Conservation (phyloP, 2,797 vertebrate species). For the Arnoldichthys spilopterus region DNA sequence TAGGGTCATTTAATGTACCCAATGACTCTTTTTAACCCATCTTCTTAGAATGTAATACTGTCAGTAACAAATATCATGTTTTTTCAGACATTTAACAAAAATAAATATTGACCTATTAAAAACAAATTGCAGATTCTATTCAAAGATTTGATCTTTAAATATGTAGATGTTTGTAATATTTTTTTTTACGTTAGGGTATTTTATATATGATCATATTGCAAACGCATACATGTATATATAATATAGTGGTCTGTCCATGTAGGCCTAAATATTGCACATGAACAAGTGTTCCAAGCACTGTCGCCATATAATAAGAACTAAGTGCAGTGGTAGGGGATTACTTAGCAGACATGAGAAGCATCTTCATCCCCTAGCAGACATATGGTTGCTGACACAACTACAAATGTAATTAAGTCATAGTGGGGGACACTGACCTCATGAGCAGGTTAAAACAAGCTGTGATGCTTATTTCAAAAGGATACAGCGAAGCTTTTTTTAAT, state of each 20-base stretch:
- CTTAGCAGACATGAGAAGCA: background rate
- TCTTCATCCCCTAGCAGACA: slow-evolving; percentile 3
- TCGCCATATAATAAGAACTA: background rate
- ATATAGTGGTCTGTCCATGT: background rate
- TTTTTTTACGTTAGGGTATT: too few species aligned
- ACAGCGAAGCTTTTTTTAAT: background rate
- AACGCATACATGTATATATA: too few species aligned
- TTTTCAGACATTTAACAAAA: too few species aligned
- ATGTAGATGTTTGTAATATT: too few species aligned
- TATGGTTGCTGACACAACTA: slow-evolving; percentile 17
- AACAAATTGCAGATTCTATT: too few species aligned
- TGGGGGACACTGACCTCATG: background rate
- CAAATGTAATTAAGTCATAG: slow-evolving; percentile 14
- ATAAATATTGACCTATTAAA: too few species aligned
- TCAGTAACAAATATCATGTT: too few species aligned
- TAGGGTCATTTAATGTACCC: too few species aligned
- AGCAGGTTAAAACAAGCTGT: background rate
- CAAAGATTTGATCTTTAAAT: too few species aligned
- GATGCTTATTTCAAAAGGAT: background rate
- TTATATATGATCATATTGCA: too few species aligned
- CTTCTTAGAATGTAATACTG: too few species aligned
- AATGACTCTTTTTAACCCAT: too few species aligned
- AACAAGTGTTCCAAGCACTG: background rate
- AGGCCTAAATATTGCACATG: background rate
- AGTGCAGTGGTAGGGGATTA: slow-evolving; percentile 3